Base-by-base conservation (phyloP, 1,140 invertebrate genomes). In the Drosophila ogumai region DNA sequence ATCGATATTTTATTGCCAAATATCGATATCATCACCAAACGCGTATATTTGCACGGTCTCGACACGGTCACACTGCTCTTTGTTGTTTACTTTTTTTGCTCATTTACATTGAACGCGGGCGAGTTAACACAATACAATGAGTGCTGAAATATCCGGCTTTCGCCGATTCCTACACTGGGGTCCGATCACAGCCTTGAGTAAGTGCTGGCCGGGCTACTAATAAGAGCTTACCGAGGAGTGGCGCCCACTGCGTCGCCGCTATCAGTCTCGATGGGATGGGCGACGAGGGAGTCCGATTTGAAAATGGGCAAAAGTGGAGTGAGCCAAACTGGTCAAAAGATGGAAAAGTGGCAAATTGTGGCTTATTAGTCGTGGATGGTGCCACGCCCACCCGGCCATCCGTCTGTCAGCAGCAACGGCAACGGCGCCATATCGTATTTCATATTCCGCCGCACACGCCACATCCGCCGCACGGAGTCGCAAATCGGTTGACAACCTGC, bases 121-220 rank as follows among this genome's bases (percentile, higher is more conserved):
- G 67, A 65, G 40, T 59, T 64, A 73, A 67, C 47, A 66, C 44
- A 64, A 22, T 52, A 71, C 46, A 50, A 91, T 88, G 86, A 80
- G 69, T 55, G 73, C 60, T 43, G 59, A 69, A 57, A 61, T 92
- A 49, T 77, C 82, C 28, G 68, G 94, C 59, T 94, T 96, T 73
- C 94, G 93, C 79, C 94, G 94, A 90, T 92, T 97, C 80, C 94
- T 94, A 60, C 96, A 97, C 91, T 97, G 96, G 96, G 96, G 96
- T 61, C 96, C 96, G 72, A 92, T 97, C 55, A 94, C 95, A 34
- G 96, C 96, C 68, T 93, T 97, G 66, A 94, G 96, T 97, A 94
- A 93, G 93, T 93, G 41, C 43, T 74, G 15, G 3, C 22, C 12
- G 22, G 25, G 10, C 19, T 47, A 47, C 15, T 22, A 69, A 47